Percentiles rank a stretch among this genome's conserved stretches.
Conservation (phyloP, 2,113 vertebrate species). For the Chaenogobius annularis region DNA sequence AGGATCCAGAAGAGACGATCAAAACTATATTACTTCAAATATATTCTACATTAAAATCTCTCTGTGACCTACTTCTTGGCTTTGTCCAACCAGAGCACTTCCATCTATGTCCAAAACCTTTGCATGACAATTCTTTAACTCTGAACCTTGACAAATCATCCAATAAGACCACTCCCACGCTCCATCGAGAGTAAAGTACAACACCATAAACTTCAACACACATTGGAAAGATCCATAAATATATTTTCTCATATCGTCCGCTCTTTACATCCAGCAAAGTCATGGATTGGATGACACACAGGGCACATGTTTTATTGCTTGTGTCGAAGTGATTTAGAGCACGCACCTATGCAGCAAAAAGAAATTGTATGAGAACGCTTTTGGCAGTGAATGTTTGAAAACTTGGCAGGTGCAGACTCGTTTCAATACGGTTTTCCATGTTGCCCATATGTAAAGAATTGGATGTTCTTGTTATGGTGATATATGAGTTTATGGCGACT, state of each 20-base stretch:
- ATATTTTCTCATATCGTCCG: neutral
- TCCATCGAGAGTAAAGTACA: neutral
- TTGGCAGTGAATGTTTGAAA: conserved; percentile 33
- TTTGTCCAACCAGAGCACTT: neutral
- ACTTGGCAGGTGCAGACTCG: conserved; percentile 26
- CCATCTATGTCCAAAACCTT: neutral
- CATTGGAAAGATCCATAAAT: conserved; percentile 4
- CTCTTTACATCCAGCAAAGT: neutral
- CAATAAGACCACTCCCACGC: neutral
- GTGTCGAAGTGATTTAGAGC: conserved; percentile 39
- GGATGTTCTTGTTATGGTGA: conserved; percentile 14
- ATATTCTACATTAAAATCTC: neutral
- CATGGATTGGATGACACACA: neutral
- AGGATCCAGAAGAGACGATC: neutral
- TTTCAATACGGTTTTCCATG: conserved; percentile 16
- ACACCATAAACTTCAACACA: neutral
- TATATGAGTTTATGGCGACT: conserved; percentile 15
- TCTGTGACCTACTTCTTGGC: neutral
- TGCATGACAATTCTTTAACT: neutral
- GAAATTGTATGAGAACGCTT: conserved; percentile 9
- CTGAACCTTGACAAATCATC: neutral
- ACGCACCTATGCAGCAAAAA: neutral
- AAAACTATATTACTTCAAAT: neutral
- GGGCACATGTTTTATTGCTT: conserved; percentile 17
- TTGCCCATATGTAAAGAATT: conserved; percentile 28